These are phyloP conservation scores for Urophycis tenuis DNA, from an alignment of 2,797 vertebrate genomes.

Conservation along the genomic window DNA sequence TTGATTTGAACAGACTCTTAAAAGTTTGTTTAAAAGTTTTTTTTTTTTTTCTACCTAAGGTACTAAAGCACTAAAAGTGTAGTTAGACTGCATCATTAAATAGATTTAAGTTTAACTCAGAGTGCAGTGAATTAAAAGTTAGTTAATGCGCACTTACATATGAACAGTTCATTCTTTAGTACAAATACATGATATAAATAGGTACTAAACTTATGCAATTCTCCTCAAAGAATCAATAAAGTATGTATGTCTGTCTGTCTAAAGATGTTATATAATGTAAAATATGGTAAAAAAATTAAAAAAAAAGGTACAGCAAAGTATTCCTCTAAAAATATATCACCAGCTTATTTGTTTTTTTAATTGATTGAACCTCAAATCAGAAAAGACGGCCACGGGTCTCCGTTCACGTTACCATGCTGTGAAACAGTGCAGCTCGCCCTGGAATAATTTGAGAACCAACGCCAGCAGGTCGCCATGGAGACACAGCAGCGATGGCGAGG, in stretches of 20 bases:
- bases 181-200: background rate
- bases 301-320: no score
- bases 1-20: background rate
- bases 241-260: no score
- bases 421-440: slow-evolving; percentile 75
- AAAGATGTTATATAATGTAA: no score
- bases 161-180: background rate
- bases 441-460: slow-evolving; percentile 79
- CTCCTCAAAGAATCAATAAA: no score
- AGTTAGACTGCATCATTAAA: background rate
- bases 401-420: slow-evolving; percentile 41
- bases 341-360: background rate
- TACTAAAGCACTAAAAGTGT: background rate
- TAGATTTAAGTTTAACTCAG: background rate
- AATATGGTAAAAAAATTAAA: no score
- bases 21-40: background rate
- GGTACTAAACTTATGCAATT: no score
- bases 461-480: slow-evolving; percentile 75
- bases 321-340: no score
- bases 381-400: background rate
- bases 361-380: background rate
- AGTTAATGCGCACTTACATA: background rate
- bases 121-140: background rate
- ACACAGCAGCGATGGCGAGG: slow-evolving; percentile 63
- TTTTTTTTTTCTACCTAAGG: background rate